phyloP scores from a whole-genome alignment of 2,888 invertebrate genomes.

The Hemaris fuciformis region DNA sequence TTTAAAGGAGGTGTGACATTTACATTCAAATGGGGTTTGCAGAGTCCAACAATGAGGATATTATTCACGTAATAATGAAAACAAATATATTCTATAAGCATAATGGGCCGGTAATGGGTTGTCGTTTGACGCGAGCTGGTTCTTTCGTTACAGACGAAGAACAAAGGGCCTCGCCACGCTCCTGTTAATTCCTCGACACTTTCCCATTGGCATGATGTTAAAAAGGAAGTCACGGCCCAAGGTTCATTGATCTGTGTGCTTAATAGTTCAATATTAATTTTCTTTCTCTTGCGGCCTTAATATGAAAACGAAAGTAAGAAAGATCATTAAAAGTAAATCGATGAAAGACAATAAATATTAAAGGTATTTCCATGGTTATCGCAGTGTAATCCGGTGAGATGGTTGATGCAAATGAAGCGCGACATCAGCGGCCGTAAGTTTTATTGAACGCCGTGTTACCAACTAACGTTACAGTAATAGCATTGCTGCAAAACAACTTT shows the following conservation, averaged over 20 bases:
- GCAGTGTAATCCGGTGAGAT: neutral
- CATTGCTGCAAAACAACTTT: neutral
- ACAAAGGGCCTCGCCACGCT: slow-evolving; percentile 66
- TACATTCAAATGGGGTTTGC: neutral
- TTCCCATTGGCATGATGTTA: slow-evolving; percentile 66
- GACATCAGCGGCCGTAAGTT: neutral
- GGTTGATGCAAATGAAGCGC: neutral
- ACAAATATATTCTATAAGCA: slow-evolving; percentile 55
- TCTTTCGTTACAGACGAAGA: slow-evolving; percentile 57
- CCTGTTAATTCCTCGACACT: slow-evolving; percentile 68
- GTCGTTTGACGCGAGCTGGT: slow-evolving; percentile 42
- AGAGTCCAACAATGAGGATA: slow-evolving; percentile 19
- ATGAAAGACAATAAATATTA: slow-evolving; percentile 38
- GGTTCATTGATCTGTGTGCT: slow-evolving; percentile 49
- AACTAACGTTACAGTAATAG: neutral
- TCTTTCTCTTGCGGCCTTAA: slow-evolving; percentile 39
- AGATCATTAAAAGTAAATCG: neutral
- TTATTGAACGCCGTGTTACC: neutral
- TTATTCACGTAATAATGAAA: slow-evolving; percentile 47
- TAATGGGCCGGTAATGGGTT: slow-evolving; percentile 52
- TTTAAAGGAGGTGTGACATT: neutral
- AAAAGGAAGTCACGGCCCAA: slow-evolving; percentile 76
- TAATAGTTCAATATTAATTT: slow-evolving; percentile 21
- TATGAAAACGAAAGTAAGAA: slow-evolving; percentile 57
- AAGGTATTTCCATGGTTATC: slow-evolving; percentile 43